Base-by-base conservation (phyloP, 2,797 vertebrate species). In the Sebastes cheni region DNA sequence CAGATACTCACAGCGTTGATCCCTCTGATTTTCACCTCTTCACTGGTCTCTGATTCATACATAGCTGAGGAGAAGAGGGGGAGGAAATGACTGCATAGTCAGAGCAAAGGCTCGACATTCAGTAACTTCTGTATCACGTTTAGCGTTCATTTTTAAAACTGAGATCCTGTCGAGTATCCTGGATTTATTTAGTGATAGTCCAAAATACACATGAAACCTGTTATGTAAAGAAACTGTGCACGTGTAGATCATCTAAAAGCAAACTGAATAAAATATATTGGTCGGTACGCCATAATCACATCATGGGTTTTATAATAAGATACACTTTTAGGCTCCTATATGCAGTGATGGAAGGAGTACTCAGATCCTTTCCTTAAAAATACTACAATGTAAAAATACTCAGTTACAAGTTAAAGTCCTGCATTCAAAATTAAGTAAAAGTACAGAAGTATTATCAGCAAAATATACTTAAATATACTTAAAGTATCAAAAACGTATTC, bases 1-100 rank as follows among this genome's bases (percentile, higher is more conserved):
- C 27, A 55, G 60, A 81, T 83, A 95, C 96, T 96, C 87, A 96
- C 96, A 81, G 88, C 46, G 42, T 96, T 94, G 86, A 96, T 94
- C 4, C 95, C 95, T 87, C 84, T 91, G 83, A 90, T 84, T 87
- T 95, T 96, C 81, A 96, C 91, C 82, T 95, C 95, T 12, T 72
- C 81, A 62, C 89, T 96, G 86, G 59, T 92, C 88, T 96, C 94
- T 67, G 88, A 91, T 74, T 96, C 93, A 79, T 91, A 95, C 75
- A 96, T 80, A 67, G 91, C 96, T 96, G 87, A 60, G 79, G 74
- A 88, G 66, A 54, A 72, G 30, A 76, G 61, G 9, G 13, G n/a
- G 42, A 86, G 52, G 61, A 79, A 80, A 86, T 82, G 9, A 77
- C 32, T 4, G 12, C 16, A 60, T 9, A 4, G 4, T 70, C 34